phyloP scores from a whole-genome alignment of 1,140 invertebrate genomes.

The Hesperophylax magnus region DNA sequence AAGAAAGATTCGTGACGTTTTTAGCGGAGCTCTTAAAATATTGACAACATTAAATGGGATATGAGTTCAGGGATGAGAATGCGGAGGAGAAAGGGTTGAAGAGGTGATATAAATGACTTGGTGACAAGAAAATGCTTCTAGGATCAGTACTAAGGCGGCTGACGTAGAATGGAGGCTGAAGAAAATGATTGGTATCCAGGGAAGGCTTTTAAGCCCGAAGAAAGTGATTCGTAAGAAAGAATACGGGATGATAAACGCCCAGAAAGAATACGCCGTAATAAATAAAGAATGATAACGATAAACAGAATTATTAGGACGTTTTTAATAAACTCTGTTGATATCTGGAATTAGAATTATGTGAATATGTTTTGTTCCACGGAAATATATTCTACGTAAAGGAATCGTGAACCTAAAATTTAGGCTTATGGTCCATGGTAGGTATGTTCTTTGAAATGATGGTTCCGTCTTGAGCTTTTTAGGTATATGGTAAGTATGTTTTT shows the following conservation, averaged over 20 bases:
- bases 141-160: constrained; percentile 25
- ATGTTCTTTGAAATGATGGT: too few relatives aligned
- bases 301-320: neutral
- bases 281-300: neutral
- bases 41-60: constrained; percentile 30
- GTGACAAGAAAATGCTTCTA: constrained; percentile 57
- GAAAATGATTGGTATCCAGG: constrained; percentile 36
- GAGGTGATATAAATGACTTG: constrained; percentile 45
- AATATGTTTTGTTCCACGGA: neutral
- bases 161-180: constrained; percentile 16
- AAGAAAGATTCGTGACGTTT: constrained; percentile 14
- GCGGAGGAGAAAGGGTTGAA: constrained; percentile 31
- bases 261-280: neutral
- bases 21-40: constrained; percentile 31
- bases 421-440: too few relatives aligned
- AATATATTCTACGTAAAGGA: too few relatives aligned
- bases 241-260: neutral
- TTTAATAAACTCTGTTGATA: neutral
- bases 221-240: constrained; percentile 21
- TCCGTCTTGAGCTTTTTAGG: too few relatives aligned
- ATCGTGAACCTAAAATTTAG: too few relatives aligned
- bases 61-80: neutral
- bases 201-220: constrained; percentile 22
- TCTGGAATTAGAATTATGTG: neutral
- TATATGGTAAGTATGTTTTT: too few relatives aligned